Base-by-base conservation (phyloP, 2,888 invertebrate species). In the Synanthedon tipuliformis region DNA sequence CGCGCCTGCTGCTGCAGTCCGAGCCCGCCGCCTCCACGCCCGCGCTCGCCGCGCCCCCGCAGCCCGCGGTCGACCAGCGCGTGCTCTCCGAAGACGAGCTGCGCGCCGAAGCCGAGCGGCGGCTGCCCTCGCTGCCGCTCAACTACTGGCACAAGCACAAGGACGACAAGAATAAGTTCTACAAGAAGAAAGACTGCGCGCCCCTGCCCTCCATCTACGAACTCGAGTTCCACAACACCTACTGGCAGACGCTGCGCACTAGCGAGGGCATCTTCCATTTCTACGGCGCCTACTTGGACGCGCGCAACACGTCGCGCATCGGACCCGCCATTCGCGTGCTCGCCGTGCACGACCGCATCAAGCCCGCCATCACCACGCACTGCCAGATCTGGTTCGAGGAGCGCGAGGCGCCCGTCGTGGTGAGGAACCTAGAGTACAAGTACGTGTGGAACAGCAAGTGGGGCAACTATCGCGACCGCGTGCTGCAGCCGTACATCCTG, bases 391-490 rank as follows among this genome's bases (percentile, higher is more conserved):
- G 95, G 96, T 96, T 94, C 82, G 94, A 95, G 64, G 93, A 92
- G 41, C 92, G 93, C 63, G 92, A 91, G 61, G 94, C 94, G 65
- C 95, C 96, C 0, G 93, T 93, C 34, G 90, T 95, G 27, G 92
- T 94, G 13, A 93, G 94, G 71, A 93, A 92, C 16, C 91, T 95
- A 63, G 96, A 96, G 79, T 96, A 96, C 85, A 96, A 96, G 75
- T 96, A 96, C 77, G 94, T 96, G 63, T 97, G 97, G 97, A 94
- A 95, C 77, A 92, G 92, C 65, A 95, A 95, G 78, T 97, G 96
- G 97, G 96, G 96, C 55, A 96, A 96, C 81, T 95, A 95, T 82
- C 94, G 94, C 72, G 94, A 96, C 78, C 93, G 93, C 52, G 93
- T 96, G 59, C 94, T 95, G 75, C 96, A 97, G 81, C 96, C 97